phyloP scores from a whole-genome alignment of 2,113 vertebrate species.

The Ciconia boyciana region DNA sequence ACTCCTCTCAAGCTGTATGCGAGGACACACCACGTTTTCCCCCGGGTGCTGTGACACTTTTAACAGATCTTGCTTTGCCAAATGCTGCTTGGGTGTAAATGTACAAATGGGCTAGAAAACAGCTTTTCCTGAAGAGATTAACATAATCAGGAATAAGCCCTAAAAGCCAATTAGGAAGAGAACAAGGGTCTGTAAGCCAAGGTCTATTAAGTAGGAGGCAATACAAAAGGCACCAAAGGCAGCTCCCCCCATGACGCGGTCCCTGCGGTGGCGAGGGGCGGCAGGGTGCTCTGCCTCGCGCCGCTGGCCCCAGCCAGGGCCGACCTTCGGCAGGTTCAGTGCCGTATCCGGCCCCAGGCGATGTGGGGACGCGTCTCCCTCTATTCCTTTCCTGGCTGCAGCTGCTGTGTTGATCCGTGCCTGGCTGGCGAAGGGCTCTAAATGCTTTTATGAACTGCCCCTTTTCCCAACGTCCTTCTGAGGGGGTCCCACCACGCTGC shows the following conservation, averaged over 20 bases:
- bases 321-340: neutral
- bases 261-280: neutral
- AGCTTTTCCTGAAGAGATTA: neutral
- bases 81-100: neutral
- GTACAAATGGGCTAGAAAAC: neutral
- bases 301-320: neutral
- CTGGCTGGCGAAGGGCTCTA: neutral
- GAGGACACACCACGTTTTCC: rapidly evolving
- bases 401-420: neutral
- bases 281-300: rapidly evolving
- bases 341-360: rapidly evolving
- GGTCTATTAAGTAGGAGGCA: neutral
- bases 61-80: neutral
- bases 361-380: rapidly evolving
- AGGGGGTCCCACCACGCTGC: neutral
- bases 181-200: neutral
- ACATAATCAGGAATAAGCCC: neutral
- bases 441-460: neutral
- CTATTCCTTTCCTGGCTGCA: neutral
- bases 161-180: neutral
- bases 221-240: neutral
- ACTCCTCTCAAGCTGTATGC: rapidly evolving
- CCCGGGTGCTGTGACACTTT: rapidly evolving
- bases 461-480: rapidly evolving
- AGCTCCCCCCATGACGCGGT: rapidly evolving